Evolutionary conservation across 2,888 invertebrate species (phyloP).

Genomic region (Halictus ligatus): DNA sequence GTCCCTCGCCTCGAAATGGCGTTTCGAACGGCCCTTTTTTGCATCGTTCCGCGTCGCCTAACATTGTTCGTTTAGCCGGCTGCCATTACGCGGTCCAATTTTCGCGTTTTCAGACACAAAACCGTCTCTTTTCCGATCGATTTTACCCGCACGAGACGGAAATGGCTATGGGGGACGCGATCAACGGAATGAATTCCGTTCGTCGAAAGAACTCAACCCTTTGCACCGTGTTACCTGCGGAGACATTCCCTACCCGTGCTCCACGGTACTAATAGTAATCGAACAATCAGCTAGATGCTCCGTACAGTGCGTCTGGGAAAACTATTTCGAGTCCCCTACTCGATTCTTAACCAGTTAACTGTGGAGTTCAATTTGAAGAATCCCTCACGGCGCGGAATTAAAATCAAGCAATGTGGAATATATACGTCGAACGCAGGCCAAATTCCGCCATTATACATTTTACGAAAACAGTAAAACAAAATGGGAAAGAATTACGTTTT

Average conservation of each 20-base stretch:
- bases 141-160: not conserved
- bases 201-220: not conserved
- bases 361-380: too few relatives aligned
- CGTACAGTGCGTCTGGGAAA: not conserved
- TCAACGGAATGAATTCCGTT: not conserved
- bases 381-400: too few relatives aligned
- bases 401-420: too few relatives aligned
- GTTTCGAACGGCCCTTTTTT: constrained; percentile 9
- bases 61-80: constrained; percentile 4
- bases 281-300: not conserved
- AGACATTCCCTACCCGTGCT: not conserved
- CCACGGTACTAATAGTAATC: not conserved
- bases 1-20: not conserved
- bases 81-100: constrained; percentile 21
- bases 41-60: not conserved
- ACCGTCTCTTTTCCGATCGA: constrained; percentile 19
- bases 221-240: not conserved
- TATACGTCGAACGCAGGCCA: too few relatives aligned
- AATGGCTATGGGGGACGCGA: not conserved
- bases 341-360: too few relatives aligned
- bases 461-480: too few relatives aligned
- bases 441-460: too few relatives aligned
- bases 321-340: not conserved
- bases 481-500: too few relatives aligned
- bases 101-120: constrained; percentile 22